phyloP scores from a whole-genome alignment of 2,113 vertebrate genomes.

The Mus pahari region DNA sequence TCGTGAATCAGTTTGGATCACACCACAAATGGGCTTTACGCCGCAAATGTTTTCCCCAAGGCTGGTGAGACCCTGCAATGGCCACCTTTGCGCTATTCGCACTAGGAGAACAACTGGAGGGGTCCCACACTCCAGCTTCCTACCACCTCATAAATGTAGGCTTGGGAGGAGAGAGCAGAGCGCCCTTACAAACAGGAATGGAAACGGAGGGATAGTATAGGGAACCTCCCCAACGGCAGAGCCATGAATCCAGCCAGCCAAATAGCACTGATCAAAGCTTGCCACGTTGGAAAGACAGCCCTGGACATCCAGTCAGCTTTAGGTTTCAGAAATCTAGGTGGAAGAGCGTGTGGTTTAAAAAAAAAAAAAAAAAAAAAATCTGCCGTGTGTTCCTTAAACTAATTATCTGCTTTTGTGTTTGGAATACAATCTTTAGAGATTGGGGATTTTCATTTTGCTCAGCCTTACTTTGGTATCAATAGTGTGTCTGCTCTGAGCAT shows the following conservation, averaged over 20 bases:
- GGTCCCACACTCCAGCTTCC: neutral
- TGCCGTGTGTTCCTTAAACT: neutral
- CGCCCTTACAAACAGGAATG: constrained; percentile 29
- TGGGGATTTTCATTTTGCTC: constrained; percentile 27
- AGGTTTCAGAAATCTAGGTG: constrained; percentile 28
- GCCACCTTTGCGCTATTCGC: constrained; percentile 30
- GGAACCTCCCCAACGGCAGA: neutral
- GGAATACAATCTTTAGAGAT: constrained; percentile 24
- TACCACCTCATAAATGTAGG: constrained; percentile 61
- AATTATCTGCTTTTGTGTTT: constrained; percentile 44
- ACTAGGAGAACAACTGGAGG: neutral
- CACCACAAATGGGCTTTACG: neutral
- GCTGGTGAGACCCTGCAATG: neutral
- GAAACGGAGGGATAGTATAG: neutral
- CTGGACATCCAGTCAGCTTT: constrained; percentile 16
- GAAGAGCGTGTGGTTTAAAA: constrained; percentile 8
- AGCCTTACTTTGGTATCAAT: constrained; percentile 31
- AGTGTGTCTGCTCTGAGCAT: neutral
- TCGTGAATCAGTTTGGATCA: constrained; percentile 20
- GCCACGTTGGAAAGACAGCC: constrained; percentile 31
- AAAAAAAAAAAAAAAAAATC: constrained; percentile 5
- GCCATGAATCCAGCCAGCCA: neutral
- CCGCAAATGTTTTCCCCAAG: constrained; percentile 14
- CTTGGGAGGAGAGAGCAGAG: constrained; percentile 34
- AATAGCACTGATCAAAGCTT: constrained; percentile 40